Conservation (phyloP, 2,113 vertebrate species). For the Cyprinodon tularosa region DNA sequence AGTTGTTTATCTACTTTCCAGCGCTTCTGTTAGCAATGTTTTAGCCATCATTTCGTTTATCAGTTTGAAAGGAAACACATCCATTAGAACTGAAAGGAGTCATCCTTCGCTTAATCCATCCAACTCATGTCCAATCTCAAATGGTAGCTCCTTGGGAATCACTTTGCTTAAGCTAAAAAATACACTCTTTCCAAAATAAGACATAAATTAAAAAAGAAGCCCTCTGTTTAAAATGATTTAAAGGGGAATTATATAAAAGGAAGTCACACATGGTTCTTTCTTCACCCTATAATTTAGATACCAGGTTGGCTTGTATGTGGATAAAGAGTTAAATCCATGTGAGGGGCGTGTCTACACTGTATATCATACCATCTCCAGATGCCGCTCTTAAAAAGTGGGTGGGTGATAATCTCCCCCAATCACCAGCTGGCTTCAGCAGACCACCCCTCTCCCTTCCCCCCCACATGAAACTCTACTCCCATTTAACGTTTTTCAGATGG, state of each 20-base stretch:
- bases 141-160: background rate
- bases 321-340: conserved; percentile 1
- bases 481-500: conserved; percentile 52
- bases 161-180: background rate
- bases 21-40: background rate
- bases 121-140: background rate
- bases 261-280: background rate
- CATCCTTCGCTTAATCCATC: background rate
- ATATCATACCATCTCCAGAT: conserved; percentile 15
- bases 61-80: background rate
- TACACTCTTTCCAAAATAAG: background rate
- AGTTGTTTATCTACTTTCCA: background rate
- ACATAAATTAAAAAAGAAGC: background rate
- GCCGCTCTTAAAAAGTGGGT: conserved; percentile 32
- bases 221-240: background rate
- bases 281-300: background rate
- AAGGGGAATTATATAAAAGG: background rate
- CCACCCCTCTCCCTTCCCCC: conserved; percentile 30
- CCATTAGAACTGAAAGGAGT: background rate
- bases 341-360: conserved; percentile 6
- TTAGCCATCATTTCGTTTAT: background rate
- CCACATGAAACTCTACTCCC: conserved; percentile 18
- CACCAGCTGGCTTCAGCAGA: conserved; percentile 19
- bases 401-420: conserved; percentile 56
- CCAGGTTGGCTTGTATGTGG: background rate